Percentiles rank a stretch among this genome's conserved stretches.
Conservation (phyloP, 2,888 invertebrate species). For the Diabrotica balteata region DNA sequence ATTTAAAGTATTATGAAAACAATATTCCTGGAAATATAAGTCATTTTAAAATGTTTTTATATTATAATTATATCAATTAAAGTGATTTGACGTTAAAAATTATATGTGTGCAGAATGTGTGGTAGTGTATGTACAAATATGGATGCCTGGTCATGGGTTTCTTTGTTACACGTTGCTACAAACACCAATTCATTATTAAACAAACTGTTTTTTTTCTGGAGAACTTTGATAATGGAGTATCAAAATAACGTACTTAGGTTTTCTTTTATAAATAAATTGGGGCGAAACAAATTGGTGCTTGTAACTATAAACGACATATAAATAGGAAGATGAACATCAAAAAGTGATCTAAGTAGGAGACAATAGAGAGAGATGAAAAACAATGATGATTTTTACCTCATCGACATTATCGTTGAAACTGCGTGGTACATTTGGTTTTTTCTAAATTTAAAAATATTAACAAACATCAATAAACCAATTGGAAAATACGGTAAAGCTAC, state of each 20-base stretch:
- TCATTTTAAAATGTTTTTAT: too few species aligned
- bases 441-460: constrained; percentile 66
- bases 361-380: constrained; percentile 10
- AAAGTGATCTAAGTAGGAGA: constrained; percentile 33
- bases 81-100: too few species aligned
- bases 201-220: too few species aligned
- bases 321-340: constrained; percentile 38
- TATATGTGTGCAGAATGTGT: background rate
- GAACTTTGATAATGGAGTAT: background rate
- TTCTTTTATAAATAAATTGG: background rate
- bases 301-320: constrained; percentile 17
- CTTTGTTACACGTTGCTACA: background rate
- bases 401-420: constrained; percentile 91
- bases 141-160: background rate
- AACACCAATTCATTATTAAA: background rate
- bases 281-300: background rate
- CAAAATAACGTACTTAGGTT: background rate
- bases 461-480: constrained; percentile 42
- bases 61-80: too few species aligned
- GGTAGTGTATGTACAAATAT: background rate
- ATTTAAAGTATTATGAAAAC: too few species aligned
- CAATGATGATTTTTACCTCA: constrained; percentile 72
- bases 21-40: too few species aligned
- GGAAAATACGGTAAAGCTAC: constrained; percentile 27
- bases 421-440: constrained; percentile 95